Percentiles rank a stretch among this genome's conserved stretches.
Conservation (phyloP, 1,140 invertebrate genomes). For the Hestina assimilis region DNA sequence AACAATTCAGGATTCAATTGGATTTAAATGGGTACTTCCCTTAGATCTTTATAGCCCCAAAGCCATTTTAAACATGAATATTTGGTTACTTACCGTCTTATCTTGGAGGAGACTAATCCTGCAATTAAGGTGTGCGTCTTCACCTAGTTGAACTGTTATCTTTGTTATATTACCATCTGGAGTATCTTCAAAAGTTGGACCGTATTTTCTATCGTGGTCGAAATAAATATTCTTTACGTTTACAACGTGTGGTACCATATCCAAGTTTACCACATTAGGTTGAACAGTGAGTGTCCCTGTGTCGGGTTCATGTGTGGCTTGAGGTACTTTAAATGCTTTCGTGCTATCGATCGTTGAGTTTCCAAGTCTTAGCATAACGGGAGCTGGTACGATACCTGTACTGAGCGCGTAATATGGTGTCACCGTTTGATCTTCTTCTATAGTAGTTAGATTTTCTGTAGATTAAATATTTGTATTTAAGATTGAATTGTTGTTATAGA, state of each 20-base stretch:
- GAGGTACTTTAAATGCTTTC: conserved; percentile 73
- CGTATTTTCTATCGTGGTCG: conserved; percentile 81
- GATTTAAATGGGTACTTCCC: not conserved
- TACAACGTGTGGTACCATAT: conserved; percentile 64
- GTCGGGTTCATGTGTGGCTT: conserved; percentile 40
- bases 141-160: conserved; percentile 89
- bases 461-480: not conserved
- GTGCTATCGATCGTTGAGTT: conserved; percentile 75
- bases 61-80: not conserved
- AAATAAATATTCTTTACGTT: conserved; percentile 74
- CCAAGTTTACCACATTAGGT: conserved; percentile 25
- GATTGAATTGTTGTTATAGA: not conserved
- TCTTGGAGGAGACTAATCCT: conserved; percentile 90
- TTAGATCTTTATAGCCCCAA: not conserved
- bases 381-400: conserved; percentile 55
- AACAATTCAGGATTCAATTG: not conserved
- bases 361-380: conserved; percentile 66
- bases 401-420: conserved; percentile 64
- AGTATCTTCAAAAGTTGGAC: conserved; percentile 83
- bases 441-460: conserved; percentile 51
- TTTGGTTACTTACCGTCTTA: conserved; percentile 85
- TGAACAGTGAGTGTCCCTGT: conserved; percentile 21
- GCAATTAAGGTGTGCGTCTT: conserved; percentile 89
- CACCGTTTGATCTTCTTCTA: conserved; percentile 54
- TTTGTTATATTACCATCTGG: conserved; percentile 82